These are phyloP conservation scores for Neoaliturus tenellus DNA, from an alignment of 2,888 invertebrate species.

Conservation along the genomic window DNA sequence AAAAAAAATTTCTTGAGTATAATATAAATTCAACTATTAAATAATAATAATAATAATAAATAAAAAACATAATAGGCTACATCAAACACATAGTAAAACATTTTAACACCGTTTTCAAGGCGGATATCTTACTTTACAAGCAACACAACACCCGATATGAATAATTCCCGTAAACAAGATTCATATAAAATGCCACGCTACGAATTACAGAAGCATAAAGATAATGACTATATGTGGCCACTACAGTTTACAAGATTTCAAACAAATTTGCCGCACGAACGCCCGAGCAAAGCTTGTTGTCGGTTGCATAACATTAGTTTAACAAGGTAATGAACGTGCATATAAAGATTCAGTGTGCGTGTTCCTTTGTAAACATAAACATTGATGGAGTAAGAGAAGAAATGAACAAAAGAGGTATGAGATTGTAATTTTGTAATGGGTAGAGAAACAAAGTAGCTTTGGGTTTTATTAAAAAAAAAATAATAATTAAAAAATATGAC, in stretches of 20 bases:
- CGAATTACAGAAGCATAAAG: background rate
- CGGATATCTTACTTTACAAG: background rate
- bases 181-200: background rate
- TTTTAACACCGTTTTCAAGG: background rate
- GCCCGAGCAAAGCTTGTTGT: background rate
- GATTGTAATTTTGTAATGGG: no score
- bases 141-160: background rate
- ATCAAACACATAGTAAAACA: no score
- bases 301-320: background rate
- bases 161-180: background rate
- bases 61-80: no score
- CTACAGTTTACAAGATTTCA: background rate
- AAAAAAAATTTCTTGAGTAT: background rate
- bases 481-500: no score
- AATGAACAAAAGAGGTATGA: no score
- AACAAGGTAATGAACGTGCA: background rate
- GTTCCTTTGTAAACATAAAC: background rate
- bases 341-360: background rate
- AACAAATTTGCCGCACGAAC: constrained; percentile 12
- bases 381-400: no score
- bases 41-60: no score
- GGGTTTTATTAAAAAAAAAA: no score
- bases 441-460: no score
- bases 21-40: no score
- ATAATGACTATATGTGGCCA: background rate